Conservation (phyloP, 1,140 invertebrate genomes). For the Temnothorax curvispinosus region DNA sequence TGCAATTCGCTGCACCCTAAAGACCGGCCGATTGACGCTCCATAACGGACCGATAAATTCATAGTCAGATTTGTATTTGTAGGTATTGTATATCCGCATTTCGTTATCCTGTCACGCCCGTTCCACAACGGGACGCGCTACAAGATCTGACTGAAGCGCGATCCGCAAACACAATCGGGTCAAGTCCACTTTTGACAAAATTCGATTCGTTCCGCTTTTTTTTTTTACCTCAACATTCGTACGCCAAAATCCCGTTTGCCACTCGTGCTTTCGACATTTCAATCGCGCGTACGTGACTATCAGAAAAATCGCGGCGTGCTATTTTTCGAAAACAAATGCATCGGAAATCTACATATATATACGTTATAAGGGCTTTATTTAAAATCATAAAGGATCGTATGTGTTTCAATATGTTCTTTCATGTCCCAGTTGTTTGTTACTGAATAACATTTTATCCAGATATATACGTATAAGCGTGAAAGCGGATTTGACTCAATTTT, state of each 20-base stretch:
- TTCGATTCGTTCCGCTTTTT: not conserved
- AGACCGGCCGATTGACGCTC: not conserved
- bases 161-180: slow-evolving; percentile 25
- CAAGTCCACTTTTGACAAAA: slow-evolving; percentile 38
- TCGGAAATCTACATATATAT: not conserved
- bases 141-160: not conserved
- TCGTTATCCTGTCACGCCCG: slow-evolving; percentile 47
- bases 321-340: not conserved
- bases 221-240: not conserved
- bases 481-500: not conserved
- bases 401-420: not conserved
- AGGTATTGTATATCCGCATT: slow-evolving; percentile 20
- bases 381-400: not conserved
- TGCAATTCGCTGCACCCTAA: slow-evolving; percentile 42
- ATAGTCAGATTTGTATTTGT: slow-evolving; percentile 37
- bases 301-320: not conserved
- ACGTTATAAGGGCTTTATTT: not conserved
- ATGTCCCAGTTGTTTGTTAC: not conserved
- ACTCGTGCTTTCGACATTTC: slow-evolving; percentile 11
- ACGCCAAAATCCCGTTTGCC: slow-evolving; percentile 9
- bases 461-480: not conserved
- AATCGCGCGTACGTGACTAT: not conserved
- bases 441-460: not conserved
- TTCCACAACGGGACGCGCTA: not conserved
- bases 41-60: slow-evolving; percentile 29